Evolutionary conservation across 2,113 vertebrate species (phyloP), one percentile per base, ranked within the genome.

Genomic region (Setophaga kirtlandii): DNA sequence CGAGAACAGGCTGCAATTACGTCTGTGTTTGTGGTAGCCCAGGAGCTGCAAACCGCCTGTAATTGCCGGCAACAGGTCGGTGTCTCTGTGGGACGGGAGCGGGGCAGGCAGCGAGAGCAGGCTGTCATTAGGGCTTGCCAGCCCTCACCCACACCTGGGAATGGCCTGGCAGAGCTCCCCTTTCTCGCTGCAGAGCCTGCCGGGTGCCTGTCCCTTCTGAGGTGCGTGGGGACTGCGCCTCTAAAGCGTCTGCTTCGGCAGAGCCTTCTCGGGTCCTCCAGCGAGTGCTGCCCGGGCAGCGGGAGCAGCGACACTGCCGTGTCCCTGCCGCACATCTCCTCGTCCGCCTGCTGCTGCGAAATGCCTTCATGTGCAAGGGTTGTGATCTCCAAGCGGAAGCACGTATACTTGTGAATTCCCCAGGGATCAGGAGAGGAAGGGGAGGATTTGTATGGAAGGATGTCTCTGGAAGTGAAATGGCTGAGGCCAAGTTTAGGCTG

Each of bases 401-500:
- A 3, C 3, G 3, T 41, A 15, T 68, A 68, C 2, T 44, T 94
- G 92, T 92, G 89, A 92, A 96, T 95, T 96, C 93, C 91, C 86
- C 5, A 5, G 80, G 94, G 96, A 97, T 94, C 86, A 70, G 86
- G 73, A 81, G 92, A 87, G 95, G 91, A 95, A 93, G 64, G 86
- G 73, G 47, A 87, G 91, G 94, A 89, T 96, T 95, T 93, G 46
- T 76, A 47, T 90, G 93, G 89, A 86, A 97, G 86, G 91, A 81
- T 93, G 93, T 94, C 52, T 71, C 80, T 92, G 89, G 79, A 86
- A 89, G 70, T 74, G 30, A 89, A 78, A 82, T n/a, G 83, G 30
- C 80, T 2, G 15, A 90, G 39, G 76, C 80, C 71, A 63, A 46
- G 47, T 83, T 95, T 74, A 67, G 81, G 47, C 52, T 96, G 73